These are phyloP conservation scores for Protophormia terraenovae DNA, from an alignment of 2,888 invertebrate species.

Conservation along the genomic window DNA sequence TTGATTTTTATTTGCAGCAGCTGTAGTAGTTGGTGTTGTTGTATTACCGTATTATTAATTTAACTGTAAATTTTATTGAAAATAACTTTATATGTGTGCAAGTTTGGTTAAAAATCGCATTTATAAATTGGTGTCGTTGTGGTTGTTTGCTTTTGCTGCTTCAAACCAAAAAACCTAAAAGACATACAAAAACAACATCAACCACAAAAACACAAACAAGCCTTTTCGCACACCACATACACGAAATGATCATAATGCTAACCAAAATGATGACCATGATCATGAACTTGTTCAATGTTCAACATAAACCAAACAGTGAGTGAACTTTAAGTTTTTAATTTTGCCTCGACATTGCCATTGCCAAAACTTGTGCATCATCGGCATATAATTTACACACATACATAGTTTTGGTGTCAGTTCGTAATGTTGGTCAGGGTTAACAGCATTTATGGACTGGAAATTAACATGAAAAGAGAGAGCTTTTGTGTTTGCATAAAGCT, in stretches of 20 bases:
- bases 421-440: constrained; percentile 45
- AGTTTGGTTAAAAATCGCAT: neutral
- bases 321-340: constrained; percentile 19
- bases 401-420: neutral
- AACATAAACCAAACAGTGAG: constrained; percentile 27
- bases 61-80: constrained; percentile 64
- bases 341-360: neutral
- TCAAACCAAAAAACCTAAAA: constrained; percentile 17
- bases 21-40: constrained; percentile 15
- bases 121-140: constrained; percentile 9
- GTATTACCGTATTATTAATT: constrained; percentile 52
- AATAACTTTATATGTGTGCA: neutral
- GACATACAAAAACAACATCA: neutral
- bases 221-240: neutral
- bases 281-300: constrained; percentile 66
- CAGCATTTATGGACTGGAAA: constrained; percentile 4
- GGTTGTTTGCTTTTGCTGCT: neutral
- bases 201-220: neutral
- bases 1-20: neutral
- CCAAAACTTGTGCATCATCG: neutral
- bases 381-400: neutral
- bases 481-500: constrained; percentile 55
- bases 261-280: constrained; percentile 65
- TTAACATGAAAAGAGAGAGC: constrained; percentile 52
- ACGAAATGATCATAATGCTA: constrained; percentile 34